Evolutionary conservation across 1,140 invertebrate species (phyloP).

Genomic region (Penaeus indicus): DNA sequence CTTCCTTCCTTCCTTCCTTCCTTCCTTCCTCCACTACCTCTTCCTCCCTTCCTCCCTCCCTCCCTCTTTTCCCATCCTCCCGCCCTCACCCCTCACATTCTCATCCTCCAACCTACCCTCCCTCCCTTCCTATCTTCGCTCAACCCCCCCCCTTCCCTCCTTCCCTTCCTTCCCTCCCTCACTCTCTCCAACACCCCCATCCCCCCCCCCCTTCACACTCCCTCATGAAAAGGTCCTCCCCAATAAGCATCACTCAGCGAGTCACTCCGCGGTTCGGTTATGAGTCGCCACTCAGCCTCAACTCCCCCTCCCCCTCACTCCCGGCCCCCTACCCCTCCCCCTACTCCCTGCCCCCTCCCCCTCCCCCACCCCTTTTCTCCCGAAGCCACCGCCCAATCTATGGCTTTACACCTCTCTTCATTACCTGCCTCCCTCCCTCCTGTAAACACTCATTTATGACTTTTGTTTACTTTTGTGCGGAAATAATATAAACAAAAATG

Average conservation of each 20-base stretch:
- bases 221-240: neutral
- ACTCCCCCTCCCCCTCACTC: neutral
- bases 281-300: neutral
- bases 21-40: neutral
- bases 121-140: neutral
- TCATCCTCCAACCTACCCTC: neutral
- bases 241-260: too few relatives aligned
- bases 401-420: neutral
- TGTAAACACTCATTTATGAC: neutral
- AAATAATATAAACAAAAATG: neutral
- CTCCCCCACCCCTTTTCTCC: too few relatives aligned
- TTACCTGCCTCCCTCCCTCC: too few relatives aligned
- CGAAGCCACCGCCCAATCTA: neutral
- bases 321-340: neutral
- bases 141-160: neutral
- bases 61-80: neutral
- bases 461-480: neutral
- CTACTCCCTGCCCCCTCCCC: neutral
- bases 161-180: neutral
- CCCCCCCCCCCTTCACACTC: neutral
- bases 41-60: neutral
- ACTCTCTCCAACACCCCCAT: neutral
- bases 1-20: too few relatives aligned
- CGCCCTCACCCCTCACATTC: neutral
- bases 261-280: too few relatives aligned